Conservation (phyloP, 2,113 vertebrate species). For the Anoplopoma fimbria region DNA sequence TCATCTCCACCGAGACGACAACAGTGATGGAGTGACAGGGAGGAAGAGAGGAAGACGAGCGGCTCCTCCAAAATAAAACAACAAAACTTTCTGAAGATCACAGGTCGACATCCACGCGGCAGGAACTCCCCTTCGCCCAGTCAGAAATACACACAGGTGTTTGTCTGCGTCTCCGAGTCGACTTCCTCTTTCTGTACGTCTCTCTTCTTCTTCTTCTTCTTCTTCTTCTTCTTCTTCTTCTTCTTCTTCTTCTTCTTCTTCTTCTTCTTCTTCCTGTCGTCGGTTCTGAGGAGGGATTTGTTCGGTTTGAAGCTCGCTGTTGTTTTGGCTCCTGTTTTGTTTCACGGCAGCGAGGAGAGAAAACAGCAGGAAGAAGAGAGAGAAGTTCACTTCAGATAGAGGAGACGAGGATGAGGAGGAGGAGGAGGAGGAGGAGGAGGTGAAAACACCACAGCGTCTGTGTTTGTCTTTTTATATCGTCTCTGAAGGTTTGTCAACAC, state of each 20-base stretch:
- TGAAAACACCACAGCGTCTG: conserved; percentile 42
- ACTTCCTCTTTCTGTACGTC: no score
- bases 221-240: conserved; percentile 26
- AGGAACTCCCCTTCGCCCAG: conserved; percentile 40
- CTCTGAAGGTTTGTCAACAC: conserved; percentile 72
- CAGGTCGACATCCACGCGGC: conserved; percentile 46
- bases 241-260: conserved; percentile 22
- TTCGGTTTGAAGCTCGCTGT: conserved; percentile 68
- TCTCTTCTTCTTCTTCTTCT: conserved; percentile 20
- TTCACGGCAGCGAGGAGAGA: conserved; percentile 61
- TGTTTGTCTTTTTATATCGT: conserved; percentile 61
- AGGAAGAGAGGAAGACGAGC: conserved; percentile 34
- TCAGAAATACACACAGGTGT: conserved; percentile 50
- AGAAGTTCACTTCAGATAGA: conserved; percentile 73
- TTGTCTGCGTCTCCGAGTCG: conserved; percentile 15
- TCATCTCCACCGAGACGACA: conserved; percentile 44
- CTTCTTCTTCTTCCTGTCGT: conserved; percentile 27
- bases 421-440: conserved; percentile 15
- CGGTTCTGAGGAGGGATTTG: conserved; percentile 65
- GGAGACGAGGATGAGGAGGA: conserved; percentile 25
- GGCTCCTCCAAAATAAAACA: conserved; percentile 68
- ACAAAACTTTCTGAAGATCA: conserved; percentile 69
- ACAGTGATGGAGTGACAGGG: conserved; percentile 19
- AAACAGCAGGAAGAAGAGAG: conserved; percentile 66
- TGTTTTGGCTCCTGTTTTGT: conserved; percentile 68